Evolutionary conservation across 2,797 vertebrate species (phyloP).

Genomic region (Hafferia zeledoni): DNA sequence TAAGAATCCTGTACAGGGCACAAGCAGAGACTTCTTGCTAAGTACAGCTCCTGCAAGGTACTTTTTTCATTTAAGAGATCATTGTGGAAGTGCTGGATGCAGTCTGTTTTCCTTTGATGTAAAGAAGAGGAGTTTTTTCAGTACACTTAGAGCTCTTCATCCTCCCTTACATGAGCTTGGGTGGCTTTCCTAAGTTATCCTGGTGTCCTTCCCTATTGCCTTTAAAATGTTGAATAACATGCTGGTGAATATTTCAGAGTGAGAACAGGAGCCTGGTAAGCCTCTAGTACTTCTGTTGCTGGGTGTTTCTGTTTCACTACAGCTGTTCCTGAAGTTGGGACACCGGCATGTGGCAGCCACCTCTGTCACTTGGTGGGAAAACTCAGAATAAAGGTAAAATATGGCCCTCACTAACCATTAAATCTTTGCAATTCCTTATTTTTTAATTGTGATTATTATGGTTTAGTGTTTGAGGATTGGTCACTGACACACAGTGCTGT

Average conservation of each 20-base stretch:
- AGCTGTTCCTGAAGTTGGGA: background rate
- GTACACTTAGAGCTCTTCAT: background rate
- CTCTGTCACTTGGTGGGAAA: background rate
- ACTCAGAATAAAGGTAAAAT: background rate
- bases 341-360: background rate
- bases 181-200: background rate
- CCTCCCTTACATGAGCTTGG: background rate
- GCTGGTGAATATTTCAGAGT: background rate
- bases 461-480: background rate
- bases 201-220: background rate
- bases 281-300: background rate
- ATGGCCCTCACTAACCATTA: background rate
- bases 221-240: background rate
- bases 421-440: background rate
- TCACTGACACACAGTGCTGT: accelerated
- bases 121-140: background rate
- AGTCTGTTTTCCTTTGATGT: background rate
- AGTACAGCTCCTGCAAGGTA: background rate
- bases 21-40: background rate
- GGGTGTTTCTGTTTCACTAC: background rate
- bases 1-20: background rate
- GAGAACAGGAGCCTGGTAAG: background rate
- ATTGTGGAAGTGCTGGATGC: background rate
- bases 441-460: background rate
- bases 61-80: background rate